Conservation (phyloP, 2,797 vertebrate species). For the Acridotheres tristis region DNA sequence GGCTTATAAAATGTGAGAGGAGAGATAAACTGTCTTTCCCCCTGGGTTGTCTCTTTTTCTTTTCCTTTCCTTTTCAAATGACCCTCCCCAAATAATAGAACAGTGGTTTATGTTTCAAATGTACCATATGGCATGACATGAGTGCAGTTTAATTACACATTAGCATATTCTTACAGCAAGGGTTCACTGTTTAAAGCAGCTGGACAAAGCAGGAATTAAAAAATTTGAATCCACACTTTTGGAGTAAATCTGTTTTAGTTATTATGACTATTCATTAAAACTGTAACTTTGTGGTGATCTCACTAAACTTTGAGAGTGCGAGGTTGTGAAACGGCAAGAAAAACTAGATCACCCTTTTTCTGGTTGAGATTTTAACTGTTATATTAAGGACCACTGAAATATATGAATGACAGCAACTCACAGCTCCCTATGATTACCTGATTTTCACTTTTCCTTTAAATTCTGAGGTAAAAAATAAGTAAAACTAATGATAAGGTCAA, state of each 20-base stretch:
- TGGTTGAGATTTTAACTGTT: not conserved
- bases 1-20: constrained; percentile 69
- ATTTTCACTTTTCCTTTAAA: not conserved
- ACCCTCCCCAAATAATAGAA: constrained; percentile 72
- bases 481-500: not conserved
- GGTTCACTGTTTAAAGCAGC: constrained; percentile 72
- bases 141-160: constrained; percentile 79
- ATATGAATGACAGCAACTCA: not conserved
- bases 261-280: not conserved
- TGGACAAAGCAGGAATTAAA: constrained; percentile 77
- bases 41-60: constrained; percentile 67
- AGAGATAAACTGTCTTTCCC: constrained; percentile 73
- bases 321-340: not conserved
- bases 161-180: constrained; percentile 79
- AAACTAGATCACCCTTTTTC: not conserved
- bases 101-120: constrained; percentile 76
- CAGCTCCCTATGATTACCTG: not conserved
- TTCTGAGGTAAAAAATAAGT: constrained; percentile 9
- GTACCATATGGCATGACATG: constrained; percentile 80
- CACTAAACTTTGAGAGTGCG: not conserved
- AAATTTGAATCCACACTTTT: constrained; percentile 63
- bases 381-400: not conserved
- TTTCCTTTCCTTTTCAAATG: constrained; percentile 59
- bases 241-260: constrained; percentile 43
- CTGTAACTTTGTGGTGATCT: not conserved